Base-by-base conservation (phyloP, 2,888 invertebrate genomes). In the Cantharis rustica region DNA sequence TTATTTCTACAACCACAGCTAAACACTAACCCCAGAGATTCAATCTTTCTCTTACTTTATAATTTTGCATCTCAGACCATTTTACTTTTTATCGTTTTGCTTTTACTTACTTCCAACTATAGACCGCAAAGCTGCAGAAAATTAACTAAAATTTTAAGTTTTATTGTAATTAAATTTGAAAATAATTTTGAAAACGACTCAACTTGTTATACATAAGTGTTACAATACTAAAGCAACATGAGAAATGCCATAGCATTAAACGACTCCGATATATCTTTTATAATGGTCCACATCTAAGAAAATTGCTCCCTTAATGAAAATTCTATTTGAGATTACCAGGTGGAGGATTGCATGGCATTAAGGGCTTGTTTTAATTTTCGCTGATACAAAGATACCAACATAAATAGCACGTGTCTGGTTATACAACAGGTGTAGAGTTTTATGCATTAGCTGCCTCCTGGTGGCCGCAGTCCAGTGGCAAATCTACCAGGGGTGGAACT, bases 401-500 rank as follows among this genome's bases (percentile, higher is more conserved):
- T 70, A 31, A 75, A 73, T 68, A 62, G 73, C 75, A 75, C 78
- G 78, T 78, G 78, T 20, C 47, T 31, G 16, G 20, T 68, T 66
- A 75, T 75, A 77, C 77, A 77, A 78, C 76, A 76, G 73, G 76
- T 73, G 74, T 64, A 76, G 31, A 26, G 62, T 26, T 71, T 20
- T 72, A 72, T 70, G 73, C 63, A 72, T 75, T 77, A 80, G 79
- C 74, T 75, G 82, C 80, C 80, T 80, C 79, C 79, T 81, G 79
- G 81, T 83, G 81, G 82, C 81, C 82, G 81, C 78, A 79, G 83
- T 77, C 79, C 80, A 80, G 80, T 81, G 82, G 83, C 81, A 80
- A 80, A 81, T 78, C 76, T 77, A 78, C 79, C 82, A 82, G 82
- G 82, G 82, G 83, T 82, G 81, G 83, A 81, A 84, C 83, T 85